Evolutionary conservation across 2,888 invertebrate species (phyloP).

Genomic region (Oscheius myriophilus): DNA sequence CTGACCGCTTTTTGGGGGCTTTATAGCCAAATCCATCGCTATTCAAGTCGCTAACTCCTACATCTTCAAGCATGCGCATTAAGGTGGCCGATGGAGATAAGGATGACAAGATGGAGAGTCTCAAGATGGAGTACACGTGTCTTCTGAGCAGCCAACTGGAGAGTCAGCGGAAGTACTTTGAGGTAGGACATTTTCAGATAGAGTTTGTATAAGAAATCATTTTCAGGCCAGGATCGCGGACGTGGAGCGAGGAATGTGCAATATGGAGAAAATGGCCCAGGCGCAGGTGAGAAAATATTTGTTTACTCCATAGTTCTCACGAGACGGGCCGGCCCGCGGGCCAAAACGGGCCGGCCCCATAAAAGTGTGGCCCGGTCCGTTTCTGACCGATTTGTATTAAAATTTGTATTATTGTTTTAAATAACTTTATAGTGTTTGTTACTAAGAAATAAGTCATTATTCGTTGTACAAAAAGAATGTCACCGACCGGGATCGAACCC

Average conservation of each 20-base stretch:
- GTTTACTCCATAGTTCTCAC: too few species aligned
- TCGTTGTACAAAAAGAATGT: too few species aligned
- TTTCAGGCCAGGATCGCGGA: conserved; percentile 33
- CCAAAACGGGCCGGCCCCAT: too few species aligned
- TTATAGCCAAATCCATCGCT: background rate
- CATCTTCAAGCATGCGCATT: background rate
- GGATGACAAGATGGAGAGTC: conserved; percentile 89
- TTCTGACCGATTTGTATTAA: too few species aligned
- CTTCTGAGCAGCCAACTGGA: conserved; percentile 93
- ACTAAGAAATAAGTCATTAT: too few species aligned
- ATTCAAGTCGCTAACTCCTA: background rate
- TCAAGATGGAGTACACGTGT: conserved; percentile 95
- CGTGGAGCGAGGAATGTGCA: conserved; percentile 80
- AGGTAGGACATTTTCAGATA: conserved; percentile 23
- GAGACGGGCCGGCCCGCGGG: too few species aligned
- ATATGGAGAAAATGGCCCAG: conserved; percentile 71
- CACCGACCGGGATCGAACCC: too few species aligned
- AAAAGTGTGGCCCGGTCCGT: too few species aligned
- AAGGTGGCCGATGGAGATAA: conserved; percentile 37
- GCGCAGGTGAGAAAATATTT: conserved; percentile 60
- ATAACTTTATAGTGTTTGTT: too few species aligned
- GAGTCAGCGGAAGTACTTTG: conserved; percentile 87
- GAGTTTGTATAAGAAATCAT: too few species aligned
- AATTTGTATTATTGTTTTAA: too few species aligned
- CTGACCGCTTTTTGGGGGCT: too few species aligned